A percentile compares a stretch with the other conserved stretches of the same genome.
These are phyloP conservation scores for Sycophaga agraensis DNA, from an alignment of 1,140 invertebrate species.

Conservation along the genomic window DNA sequence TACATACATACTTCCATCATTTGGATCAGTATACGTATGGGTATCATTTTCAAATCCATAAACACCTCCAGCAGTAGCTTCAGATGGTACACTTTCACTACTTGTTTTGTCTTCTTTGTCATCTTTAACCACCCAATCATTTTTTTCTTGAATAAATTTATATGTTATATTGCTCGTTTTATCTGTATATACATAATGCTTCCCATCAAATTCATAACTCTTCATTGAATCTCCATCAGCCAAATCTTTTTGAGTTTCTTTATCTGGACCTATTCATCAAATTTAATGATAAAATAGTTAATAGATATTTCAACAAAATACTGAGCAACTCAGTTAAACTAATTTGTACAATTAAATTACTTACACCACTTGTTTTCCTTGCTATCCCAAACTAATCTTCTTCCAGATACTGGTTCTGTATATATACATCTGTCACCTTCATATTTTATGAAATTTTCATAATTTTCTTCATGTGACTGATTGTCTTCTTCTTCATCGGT, in stretches of 20 bases:
- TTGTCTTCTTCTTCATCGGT: conserved; percentile 37
- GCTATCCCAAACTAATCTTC: conserved; percentile 69
- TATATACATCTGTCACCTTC: conserved; percentile 72
- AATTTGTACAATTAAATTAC: conserved; percentile 12
- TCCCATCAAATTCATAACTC: conserved; percentile 59
- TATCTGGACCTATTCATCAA: neutral
- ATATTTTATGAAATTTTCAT: conserved; percentile 64
- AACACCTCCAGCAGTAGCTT: conserved; percentile 44
- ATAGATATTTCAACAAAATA: no score
- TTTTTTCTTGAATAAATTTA: conserved; percentile 55
- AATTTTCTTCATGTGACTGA: conserved; percentile 36
- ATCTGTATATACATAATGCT: conserved; percentile 58
- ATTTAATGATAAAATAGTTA: neutral
- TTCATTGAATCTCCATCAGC: conserved; percentile 34
- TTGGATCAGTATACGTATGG: conserved; percentile 78
- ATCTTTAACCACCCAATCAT: conserved; percentile 64
- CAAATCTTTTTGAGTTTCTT: conserved; percentile 24
- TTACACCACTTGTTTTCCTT: conserved; percentile 62
- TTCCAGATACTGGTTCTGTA: conserved; percentile 68
- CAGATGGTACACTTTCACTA: conserved; percentile 31
- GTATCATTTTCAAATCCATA: conserved; percentile 78
- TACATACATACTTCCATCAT: conserved; percentile 85
- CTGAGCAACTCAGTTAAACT: neutral
- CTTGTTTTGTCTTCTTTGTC: conserved; percentile 31
- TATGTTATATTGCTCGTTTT: conserved; percentile 53